Evolutionary conservation across 2,888 invertebrate genomes (phyloP).

Genomic region (Microctonus brassicae): DNA sequence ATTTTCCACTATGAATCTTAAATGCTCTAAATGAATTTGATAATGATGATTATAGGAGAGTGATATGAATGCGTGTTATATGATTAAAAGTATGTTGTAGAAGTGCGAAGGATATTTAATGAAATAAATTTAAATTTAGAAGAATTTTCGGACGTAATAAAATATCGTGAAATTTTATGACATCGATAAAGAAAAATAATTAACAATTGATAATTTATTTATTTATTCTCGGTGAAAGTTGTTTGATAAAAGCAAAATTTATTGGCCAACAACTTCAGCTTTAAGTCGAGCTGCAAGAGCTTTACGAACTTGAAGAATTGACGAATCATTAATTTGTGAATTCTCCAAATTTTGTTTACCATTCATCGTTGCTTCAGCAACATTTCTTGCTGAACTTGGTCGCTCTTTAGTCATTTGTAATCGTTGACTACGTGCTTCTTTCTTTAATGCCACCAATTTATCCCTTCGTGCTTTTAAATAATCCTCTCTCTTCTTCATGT

Average conservation of each 20-base stretch:
- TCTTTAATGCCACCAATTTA: conserved; percentile 90
- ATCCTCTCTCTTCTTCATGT: conserved; percentile 83
- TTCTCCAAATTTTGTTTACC: conserved; percentile 58
- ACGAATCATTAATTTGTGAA: conserved; percentile 62
- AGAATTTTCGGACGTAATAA: conserved; percentile 31
- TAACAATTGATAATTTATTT: conserved; percentile 8
- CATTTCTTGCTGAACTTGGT: conserved; percentile 62
- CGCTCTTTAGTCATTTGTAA: conserved; percentile 75
- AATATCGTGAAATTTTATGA: neutral
- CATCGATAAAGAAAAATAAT: neutral
- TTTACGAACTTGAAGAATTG: conserved; percentile 83
- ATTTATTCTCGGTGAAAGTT: conserved; percentile 4
- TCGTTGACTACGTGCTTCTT: conserved; percentile 86
- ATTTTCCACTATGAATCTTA: conserved; percentile 45
- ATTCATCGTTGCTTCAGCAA: conserved; percentile 63
- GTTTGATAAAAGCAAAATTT: conserved; percentile 2
- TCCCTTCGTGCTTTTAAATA: conserved; percentile 92
- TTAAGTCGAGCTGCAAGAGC: conserved; percentile 88
- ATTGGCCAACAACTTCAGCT: conserved; percentile 81
- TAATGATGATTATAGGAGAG: conserved; percentile 55
- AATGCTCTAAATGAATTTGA: conserved; percentile 47
- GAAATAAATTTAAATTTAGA: conserved; percentile 65
- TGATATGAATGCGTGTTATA: conserved; percentile 60
- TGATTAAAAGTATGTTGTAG: conserved; percentile 64
- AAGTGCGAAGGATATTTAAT: conserved; percentile 67